A percentile compares a stretch with the other conserved stretches of the same genome.
Evolutionary conservation across 2,797 vertebrate species (phyloP).

Genomic region (Acanthis flammea): DNA sequence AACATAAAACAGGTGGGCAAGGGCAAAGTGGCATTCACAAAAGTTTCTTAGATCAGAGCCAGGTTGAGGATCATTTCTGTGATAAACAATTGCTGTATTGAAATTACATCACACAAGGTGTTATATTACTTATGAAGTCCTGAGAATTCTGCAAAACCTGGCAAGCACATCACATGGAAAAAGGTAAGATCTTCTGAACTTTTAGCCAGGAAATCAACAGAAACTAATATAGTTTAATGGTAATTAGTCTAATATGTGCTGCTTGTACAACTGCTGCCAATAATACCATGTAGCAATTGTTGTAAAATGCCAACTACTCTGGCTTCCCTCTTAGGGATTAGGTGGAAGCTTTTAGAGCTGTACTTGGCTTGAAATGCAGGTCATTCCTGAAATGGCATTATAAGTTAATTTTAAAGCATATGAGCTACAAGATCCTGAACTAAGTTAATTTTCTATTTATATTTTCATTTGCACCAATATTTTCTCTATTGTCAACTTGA

Average conservation of each 20-base stretch:
- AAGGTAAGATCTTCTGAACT: conserved; percentile 57
- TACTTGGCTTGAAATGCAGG: neutral
- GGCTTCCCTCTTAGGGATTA: neutral
- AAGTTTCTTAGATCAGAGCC: conserved; percentile 80
- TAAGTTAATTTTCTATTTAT: neutral
- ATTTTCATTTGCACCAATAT: neutral
- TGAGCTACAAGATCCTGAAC: neutral
- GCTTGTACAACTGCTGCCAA: conserved; percentile 21
- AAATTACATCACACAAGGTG: conserved; percentile 79
- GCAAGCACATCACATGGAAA: conserved; percentile 29
- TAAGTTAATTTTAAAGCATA: neutral
- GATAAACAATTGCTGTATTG: conserved; percentile 71
- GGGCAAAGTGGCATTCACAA: conserved; percentile 83
- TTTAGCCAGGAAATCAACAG: conserved; percentile 60
- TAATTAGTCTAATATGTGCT: conserved; percentile 51
- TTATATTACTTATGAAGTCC: conserved; percentile 78
- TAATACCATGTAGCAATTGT: conserved; percentile 1
- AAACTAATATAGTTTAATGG: conserved; percentile 63
- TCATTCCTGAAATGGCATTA: neutral
- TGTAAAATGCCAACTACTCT: conserved; percentile 32
- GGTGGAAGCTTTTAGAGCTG: conserved; percentile 14
- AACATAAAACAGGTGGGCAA: conserved; percentile 88
- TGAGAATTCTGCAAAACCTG: conserved; percentile 69
- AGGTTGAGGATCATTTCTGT: conserved; percentile 36
- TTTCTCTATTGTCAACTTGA: neutral